Evolutionary conservation across 2,113 vertebrate genomes (phyloP).

Genomic region (Oceanites oceanicus): DNA sequence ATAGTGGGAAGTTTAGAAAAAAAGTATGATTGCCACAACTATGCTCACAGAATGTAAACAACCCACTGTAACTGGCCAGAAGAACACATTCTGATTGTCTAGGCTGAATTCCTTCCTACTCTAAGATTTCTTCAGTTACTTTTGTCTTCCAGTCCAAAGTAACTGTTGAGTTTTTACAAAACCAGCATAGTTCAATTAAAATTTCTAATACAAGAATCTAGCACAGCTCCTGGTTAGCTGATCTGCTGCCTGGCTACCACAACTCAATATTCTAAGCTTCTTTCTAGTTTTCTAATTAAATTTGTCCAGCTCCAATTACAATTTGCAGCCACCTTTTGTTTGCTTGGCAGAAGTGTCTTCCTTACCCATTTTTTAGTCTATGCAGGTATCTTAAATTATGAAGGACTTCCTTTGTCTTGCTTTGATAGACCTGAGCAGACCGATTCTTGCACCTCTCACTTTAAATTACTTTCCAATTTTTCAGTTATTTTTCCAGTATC

Average conservation of each 20-base stretch:
- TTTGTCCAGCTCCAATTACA: neutral
- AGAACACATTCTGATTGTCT: neutral
- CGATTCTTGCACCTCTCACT: neutral
- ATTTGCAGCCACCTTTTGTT: neutral
- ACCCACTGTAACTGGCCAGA: neutral
- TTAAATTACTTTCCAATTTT: neutral
- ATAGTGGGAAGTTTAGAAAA: neutral
- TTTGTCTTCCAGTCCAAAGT: neutral
- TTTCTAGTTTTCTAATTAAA: neutral
- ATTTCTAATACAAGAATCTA: neutral
- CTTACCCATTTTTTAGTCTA: neutral
- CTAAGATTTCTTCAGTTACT: neutral
- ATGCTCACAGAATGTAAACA: neutral
- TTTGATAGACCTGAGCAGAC: neutral
- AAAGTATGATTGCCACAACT: neutral
- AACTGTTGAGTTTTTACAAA: neutral
- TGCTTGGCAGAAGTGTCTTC: neutral
- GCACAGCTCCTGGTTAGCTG: neutral
- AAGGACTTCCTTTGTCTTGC: neutral
- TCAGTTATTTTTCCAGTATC: neutral
- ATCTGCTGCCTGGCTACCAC: neutral
- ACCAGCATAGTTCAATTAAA: neutral
- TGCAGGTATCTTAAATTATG: neutral
- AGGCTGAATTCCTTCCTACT: neutral
- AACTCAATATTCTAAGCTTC: neutral